A percentile compares a stretch with the other conserved stretches of the same genome.
Conservation (phyloP, 1,140 invertebrate species). For the Philaenus spumarius region DNA sequence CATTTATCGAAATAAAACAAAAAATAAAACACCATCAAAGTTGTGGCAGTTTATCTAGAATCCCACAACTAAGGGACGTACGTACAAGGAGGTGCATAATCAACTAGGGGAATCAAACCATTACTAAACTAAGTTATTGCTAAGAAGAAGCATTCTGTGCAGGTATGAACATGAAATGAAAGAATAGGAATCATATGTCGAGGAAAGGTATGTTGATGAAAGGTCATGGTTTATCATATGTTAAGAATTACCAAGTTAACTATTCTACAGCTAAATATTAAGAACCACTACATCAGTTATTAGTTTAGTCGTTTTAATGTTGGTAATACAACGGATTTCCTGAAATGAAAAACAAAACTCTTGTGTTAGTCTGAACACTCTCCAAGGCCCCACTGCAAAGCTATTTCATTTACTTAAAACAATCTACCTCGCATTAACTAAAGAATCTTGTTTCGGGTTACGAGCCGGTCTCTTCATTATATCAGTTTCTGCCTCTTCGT, state of each 20-base stretch:
- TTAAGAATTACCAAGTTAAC: too few species aligned
- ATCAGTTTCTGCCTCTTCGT: constrained; percentile 73
- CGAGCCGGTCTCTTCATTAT: constrained; percentile 74
- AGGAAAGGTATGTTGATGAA: background rate
- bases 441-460: constrained; percentile 51
- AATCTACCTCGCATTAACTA: constrained; percentile 65
- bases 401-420: too few species aligned
- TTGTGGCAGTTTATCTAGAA: too few species aligned
- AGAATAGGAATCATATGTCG: background rate
- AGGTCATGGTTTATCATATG: background rate
- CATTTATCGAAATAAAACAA: constrained; percentile 18
- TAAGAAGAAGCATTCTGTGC: constrained; percentile 19
- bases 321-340: too few species aligned
- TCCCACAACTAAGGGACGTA: too few species aligned
- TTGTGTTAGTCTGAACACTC: constrained; percentile 2
- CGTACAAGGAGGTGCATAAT: too few species aligned
- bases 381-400: background rate
- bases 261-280: too few species aligned
- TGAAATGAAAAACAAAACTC: constrained; percentile 1
- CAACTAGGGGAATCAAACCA: too few species aligned
- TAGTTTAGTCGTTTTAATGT: background rate
- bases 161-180: constrained; percentile 21
- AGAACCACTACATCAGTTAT: too few species aligned
- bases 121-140: too few species aligned
- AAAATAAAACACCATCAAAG: constrained; percentile 8